Evolutionary conservation across 2,888 invertebrate species (phyloP).

Genomic region (Archips xylosteana): DNA sequence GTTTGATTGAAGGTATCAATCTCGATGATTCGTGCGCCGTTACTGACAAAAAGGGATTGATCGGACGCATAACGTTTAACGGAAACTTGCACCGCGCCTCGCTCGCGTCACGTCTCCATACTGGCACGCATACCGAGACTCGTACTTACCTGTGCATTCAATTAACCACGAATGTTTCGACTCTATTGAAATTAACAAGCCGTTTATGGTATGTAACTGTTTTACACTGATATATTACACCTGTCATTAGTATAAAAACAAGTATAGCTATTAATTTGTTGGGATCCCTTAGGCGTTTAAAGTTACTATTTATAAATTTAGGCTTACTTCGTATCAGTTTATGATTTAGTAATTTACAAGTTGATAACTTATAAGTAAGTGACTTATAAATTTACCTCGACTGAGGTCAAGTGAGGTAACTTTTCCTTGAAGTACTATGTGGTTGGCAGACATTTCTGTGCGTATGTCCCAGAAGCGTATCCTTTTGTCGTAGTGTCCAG

Average conservation of each 20-base stretch:
- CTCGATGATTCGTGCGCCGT: conserved; percentile 79
- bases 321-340: conserved; percentile 17
- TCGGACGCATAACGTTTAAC: conserved; percentile 79
- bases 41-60: conserved; percentile 80
- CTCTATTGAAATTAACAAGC: conserved; percentile 64
- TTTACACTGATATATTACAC: conserved; percentile 52
- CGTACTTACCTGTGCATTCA: conserved; percentile 70
- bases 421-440: conserved; percentile 95
- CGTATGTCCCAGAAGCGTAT: conserved; percentile 99
- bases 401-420: conserved; percentile 98
- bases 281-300: conserved; percentile 45
- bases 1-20: conserved; percentile 82
- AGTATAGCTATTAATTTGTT: conserved; percentile 47
- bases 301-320: conserved; percentile 19
- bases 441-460: conserved; percentile 93
- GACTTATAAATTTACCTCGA: conserved; percentile 86
- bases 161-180: conserved; percentile 69
- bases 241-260: conserved; percentile 52
- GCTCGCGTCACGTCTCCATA: conserved; percentile 72
- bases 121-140: conserved; percentile 79
- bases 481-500: conserved; percentile 99
- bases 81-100: conserved; percentile 78
- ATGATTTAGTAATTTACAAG: conserved; percentile 24
- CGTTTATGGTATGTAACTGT: conserved; percentile 52
- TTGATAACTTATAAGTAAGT: neutral